Conservation (phyloP, 2,113 vertebrate genomes). For the Silurus meridionalis region DNA sequence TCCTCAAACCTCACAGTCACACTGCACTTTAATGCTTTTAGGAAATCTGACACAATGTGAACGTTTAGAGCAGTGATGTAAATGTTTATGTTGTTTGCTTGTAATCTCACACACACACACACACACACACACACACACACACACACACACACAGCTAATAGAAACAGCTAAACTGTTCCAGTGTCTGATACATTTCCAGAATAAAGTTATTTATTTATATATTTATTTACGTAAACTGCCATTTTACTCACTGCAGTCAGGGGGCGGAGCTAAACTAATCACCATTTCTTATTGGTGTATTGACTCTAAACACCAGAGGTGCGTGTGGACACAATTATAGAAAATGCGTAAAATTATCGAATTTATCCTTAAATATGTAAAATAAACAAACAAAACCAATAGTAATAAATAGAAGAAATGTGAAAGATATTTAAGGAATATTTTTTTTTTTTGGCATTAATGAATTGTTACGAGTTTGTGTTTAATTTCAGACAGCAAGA, state of each 20-base stretch:
- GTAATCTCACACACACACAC: no score
- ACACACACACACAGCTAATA: background rate
- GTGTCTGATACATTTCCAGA: background rate
- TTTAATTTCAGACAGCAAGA: no score
- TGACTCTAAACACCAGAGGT: background rate
- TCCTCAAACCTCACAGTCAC: background rate
- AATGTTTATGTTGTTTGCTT: no score
- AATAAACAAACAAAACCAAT: no score
- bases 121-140: no score
- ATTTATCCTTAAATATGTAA: no score
- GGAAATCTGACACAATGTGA: background rate
- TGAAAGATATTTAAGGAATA: no score
- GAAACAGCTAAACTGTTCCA: background rate
- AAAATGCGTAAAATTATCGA: no score
- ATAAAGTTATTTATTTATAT: constrained; percentile 17
- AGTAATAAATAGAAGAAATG: no score
- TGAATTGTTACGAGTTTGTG: no score
- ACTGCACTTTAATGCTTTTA: background rate
- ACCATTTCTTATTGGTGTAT: background rate
- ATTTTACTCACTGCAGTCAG: background rate
- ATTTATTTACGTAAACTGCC: background rate
- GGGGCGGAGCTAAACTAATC: background rate
- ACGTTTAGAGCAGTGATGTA: background rate
- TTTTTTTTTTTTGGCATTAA: no score
- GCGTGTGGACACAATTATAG: no score